Percentiles rank a stretch among this genome's conserved stretches.
These are phyloP conservation scores for Megaustenia siamemsis DNA, from an alignment of 2,888 invertebrate species.

Conservation along the genomic window DNA sequence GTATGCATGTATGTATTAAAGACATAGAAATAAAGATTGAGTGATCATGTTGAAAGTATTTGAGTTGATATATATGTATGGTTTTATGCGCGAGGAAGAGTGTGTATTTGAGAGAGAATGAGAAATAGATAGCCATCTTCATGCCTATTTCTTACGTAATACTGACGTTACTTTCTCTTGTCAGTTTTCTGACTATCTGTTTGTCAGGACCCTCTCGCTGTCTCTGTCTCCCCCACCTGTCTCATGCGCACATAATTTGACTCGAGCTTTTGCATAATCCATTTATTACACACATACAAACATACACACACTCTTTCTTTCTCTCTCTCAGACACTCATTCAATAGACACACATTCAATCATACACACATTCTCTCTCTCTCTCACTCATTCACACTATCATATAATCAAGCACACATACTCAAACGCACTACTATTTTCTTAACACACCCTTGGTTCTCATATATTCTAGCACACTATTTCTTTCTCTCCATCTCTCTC, in stretches of 20 bases:
- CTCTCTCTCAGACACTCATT: constrained; percentile 17
- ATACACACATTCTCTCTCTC: background rate
- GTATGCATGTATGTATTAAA: background rate
- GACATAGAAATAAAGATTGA: too few species aligned
- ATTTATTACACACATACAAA: background rate
- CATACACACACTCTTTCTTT: background rate
- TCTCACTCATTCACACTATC: background rate
- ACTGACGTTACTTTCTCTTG: too few species aligned
- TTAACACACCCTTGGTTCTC: too few species aligned
- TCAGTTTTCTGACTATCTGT: too few species aligned
- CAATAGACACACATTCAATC: constrained; percentile 10
- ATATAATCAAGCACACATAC: background rate
- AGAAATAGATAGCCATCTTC: background rate
- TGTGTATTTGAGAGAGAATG: background rate
- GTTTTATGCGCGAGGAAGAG: background rate
- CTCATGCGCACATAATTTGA: too few species aligned
- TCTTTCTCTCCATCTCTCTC: background rate
- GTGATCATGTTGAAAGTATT: background rate
- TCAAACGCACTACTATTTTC: background rate
- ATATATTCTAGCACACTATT: background rate
- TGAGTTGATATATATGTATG: background rate
- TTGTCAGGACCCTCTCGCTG: too few species aligned
- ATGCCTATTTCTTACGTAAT: too few species aligned
- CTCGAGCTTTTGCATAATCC: too few species aligned
- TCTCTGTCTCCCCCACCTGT: too few species aligned